Evolutionary conservation across 2,888 invertebrate genomes (phyloP).

Genomic region (Alsophila aescularia): DNA sequence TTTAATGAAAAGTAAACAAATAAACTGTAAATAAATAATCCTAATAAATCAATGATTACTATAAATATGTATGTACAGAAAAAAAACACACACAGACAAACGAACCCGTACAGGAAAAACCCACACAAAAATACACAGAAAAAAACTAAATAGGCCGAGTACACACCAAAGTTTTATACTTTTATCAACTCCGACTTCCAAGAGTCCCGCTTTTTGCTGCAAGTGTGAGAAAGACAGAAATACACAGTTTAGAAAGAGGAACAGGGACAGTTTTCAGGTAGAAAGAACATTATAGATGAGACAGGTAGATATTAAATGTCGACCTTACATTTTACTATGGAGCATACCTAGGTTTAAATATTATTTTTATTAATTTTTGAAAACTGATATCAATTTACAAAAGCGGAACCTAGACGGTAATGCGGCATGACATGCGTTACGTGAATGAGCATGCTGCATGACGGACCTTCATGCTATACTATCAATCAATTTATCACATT

Average conservation of each 20-base stretch:
- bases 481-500: no score
- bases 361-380: no score
- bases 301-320: no score
- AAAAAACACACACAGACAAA: slow-evolving; percentile 11
- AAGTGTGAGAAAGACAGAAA: slow-evolving; percentile 45
- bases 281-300: background rate
- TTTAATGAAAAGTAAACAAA: no score
- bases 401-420: no score
- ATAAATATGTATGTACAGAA: background rate
- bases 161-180: slow-evolving; percentile 62
- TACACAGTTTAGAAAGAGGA: slow-evolving; percentile 32
- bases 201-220: slow-evolving; percentile 60
- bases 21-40: no score
- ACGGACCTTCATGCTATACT: no score
- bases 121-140: slow-evolving; percentile 35
- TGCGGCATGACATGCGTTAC: no score
- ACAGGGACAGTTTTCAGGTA: background rate
- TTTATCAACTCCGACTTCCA: slow-evolving; percentile 69
- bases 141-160: slow-evolving; percentile 32
- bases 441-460: no score
- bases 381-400: no score
- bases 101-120: slow-evolving; percentile 20
- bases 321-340: no score
- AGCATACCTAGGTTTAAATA: no score
- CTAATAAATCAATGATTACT: background rate